Evolutionary conservation across 2,888 invertebrate species (phyloP).

Genomic region (Torymus texanus): DNA sequence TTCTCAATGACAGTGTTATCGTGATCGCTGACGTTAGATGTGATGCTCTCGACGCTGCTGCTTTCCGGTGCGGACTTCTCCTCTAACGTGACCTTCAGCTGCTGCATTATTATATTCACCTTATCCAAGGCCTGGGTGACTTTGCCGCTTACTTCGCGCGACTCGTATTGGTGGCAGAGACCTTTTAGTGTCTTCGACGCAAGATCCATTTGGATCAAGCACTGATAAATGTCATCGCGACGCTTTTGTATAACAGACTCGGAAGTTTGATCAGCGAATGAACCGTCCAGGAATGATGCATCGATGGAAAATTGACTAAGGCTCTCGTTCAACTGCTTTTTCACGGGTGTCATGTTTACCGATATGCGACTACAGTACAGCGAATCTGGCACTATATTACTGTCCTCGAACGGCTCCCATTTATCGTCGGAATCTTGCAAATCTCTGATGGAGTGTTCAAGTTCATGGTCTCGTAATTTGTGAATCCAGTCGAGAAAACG

Average conservation of each 20-base stretch:
- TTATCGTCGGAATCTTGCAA: conserved; percentile 63
- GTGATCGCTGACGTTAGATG: conserved; percentile 39
- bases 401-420: conserved; percentile 70
- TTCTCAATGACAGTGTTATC: conserved; percentile 64
- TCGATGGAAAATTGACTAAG: conserved; percentile 71
- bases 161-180: conserved; percentile 65
- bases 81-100: conserved; percentile 62
- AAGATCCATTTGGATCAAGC: conserved; percentile 69
- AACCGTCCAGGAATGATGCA: conserved; percentile 64
- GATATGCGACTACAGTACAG: conserved; percentile 67
- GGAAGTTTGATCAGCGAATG: conserved; percentile 58
- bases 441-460: conserved; percentile 70
- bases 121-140: conserved; percentile 65
- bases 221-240: conserved; percentile 66
- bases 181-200: conserved; percentile 67
- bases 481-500: conserved; percentile 71
- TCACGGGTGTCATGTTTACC: conserved; percentile 71
- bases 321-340: conserved; percentile 71
- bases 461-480: conserved; percentile 69
- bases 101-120: conserved; percentile 63
- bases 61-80: conserved; percentile 42
- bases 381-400: conserved; percentile 65
- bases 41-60: conserved; percentile 14
- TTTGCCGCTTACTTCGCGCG: conserved; percentile 60
- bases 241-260: conserved; percentile 61